These are phyloP conservation scores for Tridacna crocea DNA, from an alignment of 2,888 invertebrate species.

Conservation along the genomic window DNA sequence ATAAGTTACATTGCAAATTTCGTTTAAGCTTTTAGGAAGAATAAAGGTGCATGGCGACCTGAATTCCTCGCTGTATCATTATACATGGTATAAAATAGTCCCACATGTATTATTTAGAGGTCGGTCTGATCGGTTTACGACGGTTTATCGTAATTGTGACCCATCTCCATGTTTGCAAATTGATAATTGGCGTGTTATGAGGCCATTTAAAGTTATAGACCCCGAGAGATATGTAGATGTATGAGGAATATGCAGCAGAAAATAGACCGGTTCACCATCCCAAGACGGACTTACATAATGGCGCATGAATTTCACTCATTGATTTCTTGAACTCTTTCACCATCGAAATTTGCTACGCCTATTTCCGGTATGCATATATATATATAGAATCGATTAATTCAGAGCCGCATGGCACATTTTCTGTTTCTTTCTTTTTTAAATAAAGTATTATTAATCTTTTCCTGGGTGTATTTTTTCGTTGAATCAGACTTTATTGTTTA, in stretches of 20 bases:
- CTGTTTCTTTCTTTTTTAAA: no score
- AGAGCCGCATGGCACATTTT: no score
- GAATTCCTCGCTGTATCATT: no score
- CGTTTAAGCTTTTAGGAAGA: no score
- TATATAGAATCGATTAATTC: no score
- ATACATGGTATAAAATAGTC: conserved; percentile 9
- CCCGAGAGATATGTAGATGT: conserved; percentile 16
- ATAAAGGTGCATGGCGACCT: no score
- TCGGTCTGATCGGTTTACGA: conserved; percentile 20
- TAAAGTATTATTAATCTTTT: no score
- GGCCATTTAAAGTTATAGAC: conserved; percentile 15
- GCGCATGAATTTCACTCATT: neutral
- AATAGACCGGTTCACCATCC: neutral
- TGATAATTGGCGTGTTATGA: conserved; percentile 19
- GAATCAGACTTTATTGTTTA: no score
- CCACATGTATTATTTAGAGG: conserved; percentile 4
- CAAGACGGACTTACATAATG: neutral
- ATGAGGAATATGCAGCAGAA: conserved; percentile 1
- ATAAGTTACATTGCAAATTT: no score
- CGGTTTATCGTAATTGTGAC: conserved; percentile 7
- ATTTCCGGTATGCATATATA: no score
- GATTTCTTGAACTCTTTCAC: neutral
- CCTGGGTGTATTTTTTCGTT: no score
- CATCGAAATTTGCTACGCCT: neutral
- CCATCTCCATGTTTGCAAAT: conserved; percentile 18